phyloP scores from a whole-genome alignment of 1,140 invertebrate genomes.

The Heliothis virescens region DNA sequence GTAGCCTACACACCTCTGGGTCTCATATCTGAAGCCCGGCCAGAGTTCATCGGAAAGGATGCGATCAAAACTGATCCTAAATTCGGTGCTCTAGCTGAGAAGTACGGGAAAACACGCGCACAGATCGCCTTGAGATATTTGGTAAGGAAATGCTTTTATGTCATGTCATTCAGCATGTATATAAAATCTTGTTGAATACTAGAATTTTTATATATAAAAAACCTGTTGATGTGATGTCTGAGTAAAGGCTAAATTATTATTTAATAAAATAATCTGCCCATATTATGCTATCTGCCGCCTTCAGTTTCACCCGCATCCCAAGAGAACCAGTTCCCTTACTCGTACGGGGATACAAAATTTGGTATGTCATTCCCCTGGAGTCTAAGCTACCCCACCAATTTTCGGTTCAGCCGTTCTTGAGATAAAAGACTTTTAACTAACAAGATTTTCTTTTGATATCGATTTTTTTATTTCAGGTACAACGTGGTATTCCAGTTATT shows the following conservation, averaged over 20 bases:
- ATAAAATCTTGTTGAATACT: too few species aligned
- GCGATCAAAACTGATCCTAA: constrained; percentile 75
- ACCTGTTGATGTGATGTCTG: too few species aligned
- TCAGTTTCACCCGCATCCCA: too few species aligned
- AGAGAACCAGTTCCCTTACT: too few species aligned
- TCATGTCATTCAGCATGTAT: too few species aligned
- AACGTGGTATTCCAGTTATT: constrained; percentile 76
- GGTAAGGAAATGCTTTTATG: constrained; percentile 60
- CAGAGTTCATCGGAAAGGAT: constrained; percentile 72
- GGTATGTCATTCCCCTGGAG: too few species aligned
- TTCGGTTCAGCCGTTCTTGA: background rate
- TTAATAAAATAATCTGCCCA: too few species aligned
- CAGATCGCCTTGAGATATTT: constrained; percentile 90
- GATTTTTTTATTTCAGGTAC: constrained; percentile 62
- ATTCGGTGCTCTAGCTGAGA: constrained; percentile 86
- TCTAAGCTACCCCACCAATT: too few species aligned
- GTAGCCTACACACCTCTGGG: constrained; percentile 92
- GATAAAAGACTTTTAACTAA: background rate
- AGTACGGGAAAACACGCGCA: constrained; percentile 90
- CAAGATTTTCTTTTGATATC: background rate
- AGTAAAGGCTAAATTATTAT: too few species aligned
- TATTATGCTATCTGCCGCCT: too few species aligned
- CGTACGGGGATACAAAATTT: too few species aligned
- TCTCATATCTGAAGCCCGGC: constrained; percentile 85
- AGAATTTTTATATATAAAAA: too few species aligned